A percentile compares a stretch with the other conserved stretches of the same genome.
phyloP scores from a whole-genome alignment of 2,113 vertebrate genomes.

The Cochlearius cochlearius region DNA sequence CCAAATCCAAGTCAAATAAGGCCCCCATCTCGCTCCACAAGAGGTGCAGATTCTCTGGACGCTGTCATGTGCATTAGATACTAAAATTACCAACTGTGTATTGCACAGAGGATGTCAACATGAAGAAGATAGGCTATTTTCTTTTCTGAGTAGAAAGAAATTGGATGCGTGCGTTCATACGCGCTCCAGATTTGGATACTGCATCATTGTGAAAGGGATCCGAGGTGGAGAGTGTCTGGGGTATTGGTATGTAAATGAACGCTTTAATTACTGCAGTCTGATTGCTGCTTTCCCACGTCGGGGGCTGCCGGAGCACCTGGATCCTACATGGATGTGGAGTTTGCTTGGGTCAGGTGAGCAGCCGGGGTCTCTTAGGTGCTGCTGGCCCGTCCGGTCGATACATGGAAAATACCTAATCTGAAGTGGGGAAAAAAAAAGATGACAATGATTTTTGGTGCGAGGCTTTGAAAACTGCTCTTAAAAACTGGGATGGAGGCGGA shows the following conservation, averaged over 20 bases:
- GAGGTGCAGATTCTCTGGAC: neutral
- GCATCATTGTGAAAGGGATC: neutral
- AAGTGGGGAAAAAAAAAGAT: neutral
- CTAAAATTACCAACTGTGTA: neutral
- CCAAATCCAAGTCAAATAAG: neutral
- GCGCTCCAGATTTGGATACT: neutral
- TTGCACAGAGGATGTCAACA: neutral
- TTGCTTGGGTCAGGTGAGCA: neutral
- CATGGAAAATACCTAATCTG: neutral
- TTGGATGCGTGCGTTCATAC: neutral
- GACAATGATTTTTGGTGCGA: neutral
- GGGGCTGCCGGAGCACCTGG: neutral
- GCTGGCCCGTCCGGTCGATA: neutral
- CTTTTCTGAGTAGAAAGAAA: neutral
- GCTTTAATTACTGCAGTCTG: neutral
- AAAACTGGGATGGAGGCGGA: neutral
- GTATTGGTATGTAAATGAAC: neutral
- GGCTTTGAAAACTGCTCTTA: neutral
- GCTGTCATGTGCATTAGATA: neutral
- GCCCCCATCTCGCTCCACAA: neutral
- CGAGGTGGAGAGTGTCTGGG: neutral
- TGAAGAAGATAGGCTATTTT: neutral
- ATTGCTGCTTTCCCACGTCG: neutral
- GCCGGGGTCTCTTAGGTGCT: neutral
- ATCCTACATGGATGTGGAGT: neutral